phyloP scores from a whole-genome alignment of 2,113 vertebrate species.

The Tenrec ecaudatus region DNA sequence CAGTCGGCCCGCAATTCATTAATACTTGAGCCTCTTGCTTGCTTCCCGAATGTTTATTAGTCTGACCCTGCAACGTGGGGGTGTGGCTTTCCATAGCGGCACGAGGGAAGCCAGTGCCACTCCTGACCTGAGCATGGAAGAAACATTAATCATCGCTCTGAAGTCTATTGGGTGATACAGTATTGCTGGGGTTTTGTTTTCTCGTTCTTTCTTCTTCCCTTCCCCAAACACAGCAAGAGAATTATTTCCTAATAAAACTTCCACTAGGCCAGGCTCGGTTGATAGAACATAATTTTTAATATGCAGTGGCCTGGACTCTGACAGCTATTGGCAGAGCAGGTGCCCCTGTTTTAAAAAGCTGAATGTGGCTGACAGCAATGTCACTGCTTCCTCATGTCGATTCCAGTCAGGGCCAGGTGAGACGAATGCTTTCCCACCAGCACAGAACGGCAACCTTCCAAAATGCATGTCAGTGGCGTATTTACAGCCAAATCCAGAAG shows the following conservation, averaged over 20 bases:
- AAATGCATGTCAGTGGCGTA: constrained; percentile 83
- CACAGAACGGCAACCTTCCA: constrained; percentile 77
- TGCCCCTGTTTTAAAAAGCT: constrained; percentile 72
- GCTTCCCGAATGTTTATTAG: not conserved
- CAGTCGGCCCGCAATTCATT: not conserved
- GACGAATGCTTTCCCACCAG: constrained; percentile 76
- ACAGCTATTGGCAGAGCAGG: constrained; percentile 78
- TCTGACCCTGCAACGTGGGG: not conserved
- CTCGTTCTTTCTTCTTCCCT: constrained; percentile 6
- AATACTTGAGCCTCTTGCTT: not conserved
- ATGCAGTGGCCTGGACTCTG: constrained; percentile 66
- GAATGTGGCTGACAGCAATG: constrained; percentile 68
- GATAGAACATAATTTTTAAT: constrained; percentile 79
- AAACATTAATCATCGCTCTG: constrained; percentile 57
- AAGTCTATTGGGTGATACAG: constrained; percentile 38
- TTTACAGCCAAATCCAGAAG: constrained; percentile 87
- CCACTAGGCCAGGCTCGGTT: constrained; percentile 40
- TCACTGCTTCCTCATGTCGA: constrained; percentile 69
- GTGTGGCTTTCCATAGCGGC: not conserved
- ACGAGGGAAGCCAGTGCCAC: constrained; percentile 1
- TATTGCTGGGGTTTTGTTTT: not conserved
- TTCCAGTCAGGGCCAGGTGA: constrained; percentile 76
- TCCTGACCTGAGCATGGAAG: constrained; percentile 18
- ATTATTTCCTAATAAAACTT: constrained; percentile 77
- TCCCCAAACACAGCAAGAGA: constrained; percentile 57